phyloP scores from a whole-genome alignment of 2,888 invertebrate species.

The Erebia palarica region DNA sequence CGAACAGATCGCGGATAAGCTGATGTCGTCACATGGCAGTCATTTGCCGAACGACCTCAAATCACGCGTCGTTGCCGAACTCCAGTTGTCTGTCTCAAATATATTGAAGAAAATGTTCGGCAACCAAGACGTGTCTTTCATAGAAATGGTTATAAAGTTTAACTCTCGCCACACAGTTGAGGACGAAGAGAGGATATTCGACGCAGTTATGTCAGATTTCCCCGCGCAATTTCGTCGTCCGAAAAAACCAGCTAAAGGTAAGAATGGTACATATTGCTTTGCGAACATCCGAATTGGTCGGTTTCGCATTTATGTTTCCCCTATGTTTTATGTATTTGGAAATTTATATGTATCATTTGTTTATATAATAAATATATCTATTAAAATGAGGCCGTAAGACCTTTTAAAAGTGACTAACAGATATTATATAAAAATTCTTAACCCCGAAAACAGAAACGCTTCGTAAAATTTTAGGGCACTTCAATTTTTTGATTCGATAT shows the following conservation, averaged over 20 bases:
- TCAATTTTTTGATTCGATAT: neutral
- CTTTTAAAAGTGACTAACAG: conserved; percentile 7
- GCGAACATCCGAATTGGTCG: conserved; percentile 7
- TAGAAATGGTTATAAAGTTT: conserved; percentile 66
- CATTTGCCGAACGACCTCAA: conserved; percentile 49
- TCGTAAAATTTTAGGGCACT: neutral
- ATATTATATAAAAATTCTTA: neutral
- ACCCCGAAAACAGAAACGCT: neutral
- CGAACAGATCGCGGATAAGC: conserved; percentile 58
- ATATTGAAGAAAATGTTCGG: conserved; percentile 62
- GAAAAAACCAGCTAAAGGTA: conserved; percentile 65
- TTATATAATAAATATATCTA: conserved; percentile 2
- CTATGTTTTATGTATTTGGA: neutral
- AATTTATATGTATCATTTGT: neutral
- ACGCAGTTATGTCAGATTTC: conserved; percentile 57
- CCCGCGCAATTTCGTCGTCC: conserved; percentile 52
- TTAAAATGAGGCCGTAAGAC: neutral
- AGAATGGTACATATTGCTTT: conserved; percentile 41
- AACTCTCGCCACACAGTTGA: conserved; percentile 54
- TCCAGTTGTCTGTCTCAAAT: conserved; percentile 49
- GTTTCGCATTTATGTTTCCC: conserved; percentile 1
- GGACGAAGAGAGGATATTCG: conserved; percentile 60
- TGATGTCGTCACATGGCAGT: conserved; percentile 54
- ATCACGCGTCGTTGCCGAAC: conserved; percentile 52
- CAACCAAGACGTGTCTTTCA: conserved; percentile 62